Base-by-base conservation (phyloP, 2,888 invertebrate genomes). In the Oegoconia quadripuncta region DNA sequence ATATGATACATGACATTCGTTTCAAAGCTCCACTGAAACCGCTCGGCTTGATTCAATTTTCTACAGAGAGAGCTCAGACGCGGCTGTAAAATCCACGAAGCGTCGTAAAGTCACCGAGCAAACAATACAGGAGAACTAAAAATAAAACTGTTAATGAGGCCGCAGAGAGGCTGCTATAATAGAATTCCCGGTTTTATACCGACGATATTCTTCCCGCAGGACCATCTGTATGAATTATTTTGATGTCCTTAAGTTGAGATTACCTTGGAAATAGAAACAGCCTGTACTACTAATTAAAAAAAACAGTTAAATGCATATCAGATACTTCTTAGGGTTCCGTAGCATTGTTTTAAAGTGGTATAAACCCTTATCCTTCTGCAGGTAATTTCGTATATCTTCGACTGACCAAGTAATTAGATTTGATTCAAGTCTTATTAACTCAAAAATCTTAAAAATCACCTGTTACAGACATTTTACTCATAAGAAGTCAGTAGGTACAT, bases 81-180 rank as follows among this genome's bases (percentile, higher is more conserved):
- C 25, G n/a, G 25, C 4, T 13, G 27, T 27, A 13, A 13, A 12
- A 27, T 27, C 14, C 27, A 27, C 27, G 27, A 2, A 13, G 13
- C 14, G 27, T 27, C 27, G 27, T 27, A 27, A 27, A 27, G 14
- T 12, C 27, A 27, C 27, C 13, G 13, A 27, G 14, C 27, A 27
- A 12, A 27, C 27, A 27, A 12, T 13, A 27, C 13, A 6, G 27
- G 3, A 3, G 14, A 27, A 27, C 27, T 27, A 27, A 27, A 27
- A 27, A 27, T 27, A 27, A 27, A 27, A 27, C n/a, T 14, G 12
- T 27, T 27, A 27, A 27, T 27, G 13, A 27, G 27, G 13, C 27
- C 27, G 13, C 27, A 12, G 27, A 27, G 27, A 27, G 13, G 27
- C 13, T 27, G 27, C 27, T 12, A 13, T 27, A 27, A 27, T 27